Percentiles rank a stretch among this genome's conserved stretches.
Evolutionary conservation across 2,888 invertebrate species (phyloP).

Genomic region (Theristus sp.): DNA sequence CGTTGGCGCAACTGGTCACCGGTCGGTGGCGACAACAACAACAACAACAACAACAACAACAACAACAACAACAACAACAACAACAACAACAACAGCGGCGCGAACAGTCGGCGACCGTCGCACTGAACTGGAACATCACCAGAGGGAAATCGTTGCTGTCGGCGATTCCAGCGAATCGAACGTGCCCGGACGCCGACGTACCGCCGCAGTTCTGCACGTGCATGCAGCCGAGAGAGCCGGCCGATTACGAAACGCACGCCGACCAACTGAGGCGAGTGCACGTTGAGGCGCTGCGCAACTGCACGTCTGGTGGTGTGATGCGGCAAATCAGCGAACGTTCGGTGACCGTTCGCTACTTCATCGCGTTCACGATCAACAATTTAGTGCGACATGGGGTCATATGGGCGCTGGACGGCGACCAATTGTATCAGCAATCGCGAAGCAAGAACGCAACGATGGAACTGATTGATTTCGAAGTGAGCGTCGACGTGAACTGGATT

Average conservation of each 20-base stretch:
- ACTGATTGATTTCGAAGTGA: not conserved
- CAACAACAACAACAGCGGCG: too few relatives aligned
- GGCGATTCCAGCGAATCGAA: not conserved
- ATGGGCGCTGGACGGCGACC: too few relatives aligned
- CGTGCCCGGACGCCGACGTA: not conserved
- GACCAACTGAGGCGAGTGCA: not conserved
- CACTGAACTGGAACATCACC: not conserved
- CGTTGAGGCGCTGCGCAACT: too few relatives aligned
- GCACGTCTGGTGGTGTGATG: too few relatives aligned
- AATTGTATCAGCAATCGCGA: not conserved
- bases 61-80: too few relatives aligned
- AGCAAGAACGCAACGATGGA: not conserved
- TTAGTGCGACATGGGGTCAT: not conserved
- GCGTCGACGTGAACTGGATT: too few relatives aligned
- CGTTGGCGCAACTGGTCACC: constrained; percentile 17
- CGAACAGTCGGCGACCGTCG: too few relatives aligned
- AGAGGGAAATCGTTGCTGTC: not conserved
- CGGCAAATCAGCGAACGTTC: too few relatives aligned
- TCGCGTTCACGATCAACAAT: too few relatives aligned
- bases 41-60: too few relatives aligned
- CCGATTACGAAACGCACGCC: not conserved
- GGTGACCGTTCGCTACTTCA: too few relatives aligned
- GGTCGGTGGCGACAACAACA: too few relatives aligned
- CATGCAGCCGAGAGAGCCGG: not conserved
- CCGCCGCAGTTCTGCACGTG: constrained; percentile 1